A percentile compares a stretch with the other conserved stretches of the same genome.
These are phyloP conservation scores for Aromia moschata DNA, from an alignment of 2,888 invertebrate genomes.

Conservation along the genomic window DNA sequence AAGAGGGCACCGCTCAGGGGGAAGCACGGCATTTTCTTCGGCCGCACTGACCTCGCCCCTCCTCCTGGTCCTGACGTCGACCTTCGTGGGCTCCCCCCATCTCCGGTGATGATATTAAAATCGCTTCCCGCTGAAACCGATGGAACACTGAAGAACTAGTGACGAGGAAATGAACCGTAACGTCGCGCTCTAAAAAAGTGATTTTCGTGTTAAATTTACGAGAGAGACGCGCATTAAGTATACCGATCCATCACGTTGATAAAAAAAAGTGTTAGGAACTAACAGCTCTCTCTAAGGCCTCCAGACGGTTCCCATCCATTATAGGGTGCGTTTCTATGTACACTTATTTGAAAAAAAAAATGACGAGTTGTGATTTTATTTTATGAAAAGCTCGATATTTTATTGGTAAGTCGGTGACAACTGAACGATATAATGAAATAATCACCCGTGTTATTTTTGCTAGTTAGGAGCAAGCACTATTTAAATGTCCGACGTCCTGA, in stretches of 20 bases:
- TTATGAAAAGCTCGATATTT: too few relatives aligned
- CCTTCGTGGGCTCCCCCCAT: slow-evolving; percentile 23
- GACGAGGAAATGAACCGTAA: not conserved
- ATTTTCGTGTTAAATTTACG: slow-evolving; percentile 3
- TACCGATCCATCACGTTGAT: slow-evolving; percentile 11
- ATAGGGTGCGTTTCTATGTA: not conserved
- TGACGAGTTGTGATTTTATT: too few relatives aligned
- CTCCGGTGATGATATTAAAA: slow-evolving; percentile 39
- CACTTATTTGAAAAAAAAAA: too few relatives aligned
- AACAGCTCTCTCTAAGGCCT: not conserved
- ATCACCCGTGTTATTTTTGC: too few relatives aligned
- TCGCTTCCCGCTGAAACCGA: slow-evolving; percentile 4
- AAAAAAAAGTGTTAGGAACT: slow-evolving; percentile 5
- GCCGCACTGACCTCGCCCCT: slow-evolving; percentile 33
- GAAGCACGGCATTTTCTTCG: slow-evolving; percentile 51
- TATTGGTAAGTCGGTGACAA: too few relatives aligned
- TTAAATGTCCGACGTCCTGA: too few relatives aligned
- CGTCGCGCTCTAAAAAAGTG: slow-evolving; percentile 1
- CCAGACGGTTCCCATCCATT: not conserved
- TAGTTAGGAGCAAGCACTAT: too few relatives aligned
- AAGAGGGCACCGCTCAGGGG: slow-evolving; percentile 58
- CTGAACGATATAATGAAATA: too few relatives aligned
- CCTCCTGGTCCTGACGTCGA: slow-evolving; percentile 33
- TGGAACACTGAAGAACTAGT: slow-evolving; percentile 3
- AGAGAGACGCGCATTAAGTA: not conserved